Evolutionary conservation across 1,140 invertebrate species (phyloP).

Genomic region (Formica exsecta): DNA sequence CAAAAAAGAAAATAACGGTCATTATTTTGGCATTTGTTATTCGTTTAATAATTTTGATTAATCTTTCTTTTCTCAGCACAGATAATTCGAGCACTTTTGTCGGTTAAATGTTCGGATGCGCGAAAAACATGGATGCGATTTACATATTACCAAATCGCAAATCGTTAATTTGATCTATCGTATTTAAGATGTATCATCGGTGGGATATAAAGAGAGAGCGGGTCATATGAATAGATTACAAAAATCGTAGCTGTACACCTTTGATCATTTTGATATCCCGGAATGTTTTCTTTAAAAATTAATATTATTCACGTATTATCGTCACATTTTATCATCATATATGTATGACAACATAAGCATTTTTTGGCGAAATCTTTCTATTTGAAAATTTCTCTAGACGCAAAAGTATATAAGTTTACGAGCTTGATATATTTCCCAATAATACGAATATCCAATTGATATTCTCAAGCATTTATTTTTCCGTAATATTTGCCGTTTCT

Average conservation of each 20-base stretch:
- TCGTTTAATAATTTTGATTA: not conserved
- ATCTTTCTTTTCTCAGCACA: not conserved
- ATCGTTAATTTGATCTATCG: not conserved
- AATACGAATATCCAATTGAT: conserved; percentile 28
- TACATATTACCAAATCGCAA: not conserved
- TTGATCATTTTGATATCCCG: not conserved
- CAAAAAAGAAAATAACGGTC: not conserved
- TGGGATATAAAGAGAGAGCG: conserved; percentile 16
- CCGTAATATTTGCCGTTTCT: not conserved
- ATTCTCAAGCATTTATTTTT: conserved; percentile 12
- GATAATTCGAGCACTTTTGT: not conserved
- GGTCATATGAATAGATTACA: not conserved
- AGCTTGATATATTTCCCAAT: conserved; percentile 4
- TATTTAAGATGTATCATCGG: conserved; percentile 27
- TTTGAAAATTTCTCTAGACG: not conserved
- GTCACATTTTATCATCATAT: not conserved
- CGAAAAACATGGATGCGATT: not conserved
- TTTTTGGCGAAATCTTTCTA: not conserved
- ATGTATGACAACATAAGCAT: not conserved
- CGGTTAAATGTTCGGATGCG: not conserved
- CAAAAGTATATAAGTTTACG: not conserved
- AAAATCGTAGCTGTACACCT: not conserved
- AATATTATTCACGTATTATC: not conserved
- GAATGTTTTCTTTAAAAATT: not conserved
- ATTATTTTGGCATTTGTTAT: not conserved